Evolutionary conservation across 2,888 invertebrate genomes (phyloP), one percentile per base, ranked within the genome.

Genomic region (Onthophagus sagittarius): DNA sequence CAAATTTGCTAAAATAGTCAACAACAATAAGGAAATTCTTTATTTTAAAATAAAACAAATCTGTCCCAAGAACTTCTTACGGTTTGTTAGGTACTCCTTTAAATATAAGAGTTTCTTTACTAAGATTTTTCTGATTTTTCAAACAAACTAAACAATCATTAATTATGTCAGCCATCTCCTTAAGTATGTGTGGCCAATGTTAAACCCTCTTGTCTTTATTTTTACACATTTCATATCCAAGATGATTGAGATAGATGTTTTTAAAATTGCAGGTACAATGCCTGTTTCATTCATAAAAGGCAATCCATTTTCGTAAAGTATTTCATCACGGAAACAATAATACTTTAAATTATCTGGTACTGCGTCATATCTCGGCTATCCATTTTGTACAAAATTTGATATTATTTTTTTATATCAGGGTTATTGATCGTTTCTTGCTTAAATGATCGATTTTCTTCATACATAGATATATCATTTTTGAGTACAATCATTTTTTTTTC

Each of bases 171-270:
- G 15, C 63, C 5, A 72, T 62, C n/a, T 69, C 69, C n/a, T 72
- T 63, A 23, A 32, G 32, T n/a, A 72, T 72, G 9, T 13, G 13
- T 7, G 72, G 70, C 69, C 69, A 72, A 63, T 62, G 62, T 9
- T 62, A 13, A 13, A 70, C n/a, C n/a, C 70, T 23, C 62, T 69
- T 72, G 14, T 62, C 70, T 14, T 11, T 69, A 31, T 13, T 11
- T 31, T 62, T 69, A 15, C 65, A 72, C 70, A 72, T 74, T 31
- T 69, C 9, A 14, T 72, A 70, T 7, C 70, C 74, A 13, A 72
- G 72, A 31, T 74, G 72, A 11, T 64, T 62, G 5, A 15, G 63
- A 63, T 71, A 63, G 0, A 71, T 63, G 33, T 11, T 11, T 62
- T 71, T 39, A 71, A 32, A 33, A 14, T 14, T 32, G 3, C 5